Evolutionary conservation across 2,113 vertebrate genomes (phyloP).

Genomic region (Rattus norvegicus): DNA sequence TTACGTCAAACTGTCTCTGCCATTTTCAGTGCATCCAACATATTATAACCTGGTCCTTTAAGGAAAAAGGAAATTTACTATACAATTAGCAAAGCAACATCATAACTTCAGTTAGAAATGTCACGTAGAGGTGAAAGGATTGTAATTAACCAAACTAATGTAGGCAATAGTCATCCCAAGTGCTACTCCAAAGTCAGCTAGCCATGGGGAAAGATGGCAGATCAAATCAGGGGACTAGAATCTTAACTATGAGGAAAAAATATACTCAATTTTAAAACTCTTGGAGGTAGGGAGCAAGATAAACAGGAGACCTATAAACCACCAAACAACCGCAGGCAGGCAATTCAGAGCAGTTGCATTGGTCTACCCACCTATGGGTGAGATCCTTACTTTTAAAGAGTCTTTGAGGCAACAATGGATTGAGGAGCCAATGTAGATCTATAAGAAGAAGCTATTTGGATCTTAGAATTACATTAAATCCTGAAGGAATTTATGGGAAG

Average conservation of each 20-base stretch:
- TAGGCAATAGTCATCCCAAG: not conserved
- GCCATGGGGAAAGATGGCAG: not conserved
- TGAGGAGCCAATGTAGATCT: not conserved
- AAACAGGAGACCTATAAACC: not conserved
- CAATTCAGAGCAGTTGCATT: not conserved
- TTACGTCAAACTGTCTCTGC: not conserved
- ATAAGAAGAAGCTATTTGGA: not conserved
- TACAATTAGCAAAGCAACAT: not conserved
- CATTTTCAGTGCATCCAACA: not conserved
- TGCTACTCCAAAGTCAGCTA: not conserved
- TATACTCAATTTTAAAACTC: slow-evolving; percentile 10
- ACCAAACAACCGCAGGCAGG: not conserved
- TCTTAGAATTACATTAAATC: not conserved
- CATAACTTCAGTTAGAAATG: not conserved
- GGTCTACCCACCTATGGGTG: not conserved
- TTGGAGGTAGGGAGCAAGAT: not conserved
- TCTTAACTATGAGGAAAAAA: not conserved
- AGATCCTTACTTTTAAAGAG: not conserved
- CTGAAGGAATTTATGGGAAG: not conserved
- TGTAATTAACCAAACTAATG: not conserved
- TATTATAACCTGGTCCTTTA: not conserved
- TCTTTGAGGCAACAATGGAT: not conserved
- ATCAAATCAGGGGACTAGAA: not conserved
- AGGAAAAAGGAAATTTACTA: not conserved
- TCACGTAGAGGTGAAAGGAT: not conserved